phyloP scores from a whole-genome alignment of 2,888 invertebrate genomes.

The Melieria omissa region DNA sequence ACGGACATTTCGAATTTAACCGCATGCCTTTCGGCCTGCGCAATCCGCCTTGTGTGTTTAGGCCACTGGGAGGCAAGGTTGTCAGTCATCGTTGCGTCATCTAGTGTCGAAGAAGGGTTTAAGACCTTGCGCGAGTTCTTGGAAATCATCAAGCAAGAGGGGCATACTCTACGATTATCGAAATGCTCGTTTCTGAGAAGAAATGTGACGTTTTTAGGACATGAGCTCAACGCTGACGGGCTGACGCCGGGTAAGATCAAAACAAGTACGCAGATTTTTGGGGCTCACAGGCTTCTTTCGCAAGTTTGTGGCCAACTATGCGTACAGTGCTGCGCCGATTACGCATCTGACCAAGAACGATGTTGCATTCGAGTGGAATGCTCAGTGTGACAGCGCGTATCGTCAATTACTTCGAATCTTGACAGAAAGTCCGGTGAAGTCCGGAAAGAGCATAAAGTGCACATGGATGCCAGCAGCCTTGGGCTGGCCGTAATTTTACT shows the following conservation, averaged over 20 bases:
- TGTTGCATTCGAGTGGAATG: not conserved
- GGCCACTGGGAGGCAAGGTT: constrained; percentile 25
- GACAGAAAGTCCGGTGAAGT: no score
- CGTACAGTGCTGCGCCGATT: not conserved
- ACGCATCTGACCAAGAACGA: not conserved
- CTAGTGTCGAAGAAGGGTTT: constrained; percentile 33
- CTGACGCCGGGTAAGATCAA: not conserved
- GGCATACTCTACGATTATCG: constrained; percentile 40
- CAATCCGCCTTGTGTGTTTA: not conserved
- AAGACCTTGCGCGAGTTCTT: constrained; percentile 38
- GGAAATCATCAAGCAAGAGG: constrained; percentile 27
- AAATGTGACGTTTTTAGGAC: not conserved
- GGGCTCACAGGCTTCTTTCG: constrained; percentile 8
- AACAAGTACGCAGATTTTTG: not conserved
- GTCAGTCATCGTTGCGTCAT: constrained; percentile 33
- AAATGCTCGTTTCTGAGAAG: constrained; percentile 42
- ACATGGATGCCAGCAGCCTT: no score
- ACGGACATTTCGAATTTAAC: constrained; percentile 37
- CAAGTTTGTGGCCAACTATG: not conserved
- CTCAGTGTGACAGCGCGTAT: no score
- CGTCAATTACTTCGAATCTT: no score
- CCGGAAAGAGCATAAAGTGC: no score
- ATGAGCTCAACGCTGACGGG: not conserved
- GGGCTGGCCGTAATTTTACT: no score
- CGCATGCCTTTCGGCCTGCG: no score